phyloP scores from a whole-genome alignment of 2,113 vertebrate genomes.

The Ptyas mucosa region DNA sequence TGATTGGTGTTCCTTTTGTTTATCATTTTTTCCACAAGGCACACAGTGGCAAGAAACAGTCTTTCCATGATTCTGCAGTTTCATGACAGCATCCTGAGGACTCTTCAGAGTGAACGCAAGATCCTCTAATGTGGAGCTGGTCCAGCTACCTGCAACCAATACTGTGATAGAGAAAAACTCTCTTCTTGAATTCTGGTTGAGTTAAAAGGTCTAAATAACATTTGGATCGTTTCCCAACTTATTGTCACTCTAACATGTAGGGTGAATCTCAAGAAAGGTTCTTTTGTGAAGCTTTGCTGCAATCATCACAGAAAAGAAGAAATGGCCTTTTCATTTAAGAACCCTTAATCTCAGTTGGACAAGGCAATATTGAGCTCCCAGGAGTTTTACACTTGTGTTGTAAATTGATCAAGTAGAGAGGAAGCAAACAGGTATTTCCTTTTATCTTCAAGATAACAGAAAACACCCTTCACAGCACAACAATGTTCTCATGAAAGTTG shows the following conservation, averaged over 20 bases:
- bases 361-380: neutral
- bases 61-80: neutral
- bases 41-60: neutral
- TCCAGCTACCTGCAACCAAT: neutral
- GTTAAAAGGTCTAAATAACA: neutral
- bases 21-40: neutral
- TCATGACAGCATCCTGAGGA: neutral
- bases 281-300: neutral
- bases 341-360: conserved; percentile 16
- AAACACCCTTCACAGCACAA: neutral
- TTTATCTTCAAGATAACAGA: neutral
- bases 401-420: neutral
- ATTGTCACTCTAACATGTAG: conserved; percentile 2
- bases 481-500: neutral
- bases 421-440: neutral
- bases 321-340: conserved; percentile 9
- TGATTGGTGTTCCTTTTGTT: neutral
- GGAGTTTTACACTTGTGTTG: neutral
- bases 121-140: neutral
- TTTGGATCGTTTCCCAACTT: neutral
- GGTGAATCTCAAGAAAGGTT: conserved; percentile 27
- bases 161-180: neutral
- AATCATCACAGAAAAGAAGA: conserved; percentile 17
- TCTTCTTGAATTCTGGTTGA: neutral
- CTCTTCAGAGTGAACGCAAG: neutral